phyloP scores from a whole-genome alignment of 2,797 vertebrate genomes.

The Galagoides demidoff region DNA sequence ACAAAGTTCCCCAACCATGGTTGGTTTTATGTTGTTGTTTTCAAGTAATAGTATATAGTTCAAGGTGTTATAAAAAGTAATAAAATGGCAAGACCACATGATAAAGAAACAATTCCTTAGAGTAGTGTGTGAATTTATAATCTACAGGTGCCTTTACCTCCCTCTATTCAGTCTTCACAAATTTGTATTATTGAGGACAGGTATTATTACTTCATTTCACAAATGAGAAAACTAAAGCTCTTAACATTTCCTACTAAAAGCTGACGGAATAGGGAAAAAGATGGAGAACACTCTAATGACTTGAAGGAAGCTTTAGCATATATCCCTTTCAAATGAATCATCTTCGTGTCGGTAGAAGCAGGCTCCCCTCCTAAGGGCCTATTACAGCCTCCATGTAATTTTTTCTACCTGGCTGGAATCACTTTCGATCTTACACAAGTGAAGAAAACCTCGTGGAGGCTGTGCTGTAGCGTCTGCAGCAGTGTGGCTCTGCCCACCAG shows the following conservation, averaged over 20 bases:
- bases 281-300: background rate
- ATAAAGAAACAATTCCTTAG: background rate
- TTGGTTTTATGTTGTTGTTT: background rate
- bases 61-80: conserved; percentile 33
- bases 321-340: background rate
- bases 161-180: background rate
- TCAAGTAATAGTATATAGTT: background rate
- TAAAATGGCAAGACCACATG: background rate
- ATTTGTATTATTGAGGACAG: background rate
- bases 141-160: background rate
- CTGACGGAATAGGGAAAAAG: background rate
- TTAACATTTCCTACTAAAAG: background rate
- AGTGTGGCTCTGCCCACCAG: background rate
- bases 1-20: background rate
- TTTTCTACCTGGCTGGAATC: conserved; percentile 26
- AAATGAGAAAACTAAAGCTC: conserved; percentile 38
- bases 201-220: background rate
- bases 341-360: background rate
- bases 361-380: conserved; percentile 39
- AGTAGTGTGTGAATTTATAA: background rate
- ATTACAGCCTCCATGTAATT: background rate
- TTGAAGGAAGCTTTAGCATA: background rate
- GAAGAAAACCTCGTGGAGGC: background rate
- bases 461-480: background rate
- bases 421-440: background rate